A percentile compares a stretch with the other conserved stretches of the same genome.
Conservation (phyloP, 2,888 invertebrate species). For the Aspidapion aeneum region DNA sequence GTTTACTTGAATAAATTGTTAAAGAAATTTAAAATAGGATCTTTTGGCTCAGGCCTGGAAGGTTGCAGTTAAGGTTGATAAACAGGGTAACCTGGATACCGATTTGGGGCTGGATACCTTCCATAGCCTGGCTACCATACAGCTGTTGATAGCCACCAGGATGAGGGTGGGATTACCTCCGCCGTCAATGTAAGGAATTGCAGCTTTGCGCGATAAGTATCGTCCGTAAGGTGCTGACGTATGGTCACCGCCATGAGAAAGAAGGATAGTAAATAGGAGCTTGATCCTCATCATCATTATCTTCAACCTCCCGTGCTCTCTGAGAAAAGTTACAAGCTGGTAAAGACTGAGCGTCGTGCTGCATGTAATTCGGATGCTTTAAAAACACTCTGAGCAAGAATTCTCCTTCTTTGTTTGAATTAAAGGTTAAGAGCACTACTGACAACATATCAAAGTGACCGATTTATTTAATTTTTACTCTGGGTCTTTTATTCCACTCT, state of each 20-base stretch:
- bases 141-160: no score
- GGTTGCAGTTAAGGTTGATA: no score
- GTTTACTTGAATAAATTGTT: no score
- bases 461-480: no score
- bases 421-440: conserved; percentile 97
- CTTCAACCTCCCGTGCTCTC: conserved; percentile 30
- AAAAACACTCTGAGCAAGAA: conserved; percentile 94
- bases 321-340: conserved; percentile 43
- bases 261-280: conserved; percentile 34
- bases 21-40: no score
- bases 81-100: no score
- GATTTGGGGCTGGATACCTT: no score
- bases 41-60: no score
- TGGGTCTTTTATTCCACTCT: no score
- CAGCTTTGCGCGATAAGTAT: conserved; percentile 25
- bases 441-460: no score
- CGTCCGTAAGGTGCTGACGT: conserved; percentile 20
- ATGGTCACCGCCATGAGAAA: conserved; percentile 22
- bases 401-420: conserved; percentile 94
- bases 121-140: no score
- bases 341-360: conserved; percentile 59
- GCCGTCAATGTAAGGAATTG: conserved; percentile 23
- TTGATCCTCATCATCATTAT: conserved; percentile 30
- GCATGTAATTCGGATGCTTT: conserved; percentile 83
- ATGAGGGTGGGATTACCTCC: conserved; percentile 24